phyloP scores from a whole-genome alignment of 53 echinoderm and acorn worm genomes.

The Paelopatides confundens region DNA sequence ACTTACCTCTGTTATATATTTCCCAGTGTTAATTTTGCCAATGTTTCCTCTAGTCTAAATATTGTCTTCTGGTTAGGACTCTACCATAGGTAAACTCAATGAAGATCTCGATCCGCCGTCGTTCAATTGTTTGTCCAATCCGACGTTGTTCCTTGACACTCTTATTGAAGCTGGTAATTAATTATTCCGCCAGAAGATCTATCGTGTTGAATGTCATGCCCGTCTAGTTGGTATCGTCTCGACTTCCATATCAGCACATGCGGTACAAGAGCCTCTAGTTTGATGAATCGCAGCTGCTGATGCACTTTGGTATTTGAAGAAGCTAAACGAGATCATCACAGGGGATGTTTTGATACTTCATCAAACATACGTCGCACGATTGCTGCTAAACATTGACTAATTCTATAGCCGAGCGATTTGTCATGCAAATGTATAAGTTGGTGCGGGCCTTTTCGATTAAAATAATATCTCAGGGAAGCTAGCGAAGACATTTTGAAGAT shows the following conservation, averaged over 20 bases:
- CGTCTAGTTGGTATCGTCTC: too few species aligned
- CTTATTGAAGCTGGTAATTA: neutral
- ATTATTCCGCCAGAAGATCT: constrained; percentile 31
- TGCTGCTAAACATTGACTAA: neutral
- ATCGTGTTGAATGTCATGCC: neutral
- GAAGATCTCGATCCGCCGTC: neutral
- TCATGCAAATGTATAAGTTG: too few species aligned
- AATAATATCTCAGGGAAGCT: too few species aligned
- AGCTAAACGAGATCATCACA: neutral
- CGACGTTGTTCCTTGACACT: neutral
- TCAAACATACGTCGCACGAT: neutral
- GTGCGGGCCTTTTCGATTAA: too few species aligned
- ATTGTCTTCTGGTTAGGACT: neutral
- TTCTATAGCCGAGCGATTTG: neutral
- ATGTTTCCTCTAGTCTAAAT: neutral
- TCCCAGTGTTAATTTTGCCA: neutral
- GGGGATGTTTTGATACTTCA: neutral
- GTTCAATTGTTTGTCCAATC: constrained; percentile 23
- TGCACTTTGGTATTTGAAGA: constrained; percentile 40
- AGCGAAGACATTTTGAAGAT: too few species aligned
- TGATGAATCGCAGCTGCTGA: constrained; percentile 11
- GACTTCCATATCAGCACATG: too few species aligned
- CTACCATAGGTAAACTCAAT: neutral
- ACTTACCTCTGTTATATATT: too few species aligned
- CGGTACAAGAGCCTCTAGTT: too few species aligned